phyloP scores from a whole-genome alignment of 2,888 invertebrate species.

The Drosophila birchii region DNA sequence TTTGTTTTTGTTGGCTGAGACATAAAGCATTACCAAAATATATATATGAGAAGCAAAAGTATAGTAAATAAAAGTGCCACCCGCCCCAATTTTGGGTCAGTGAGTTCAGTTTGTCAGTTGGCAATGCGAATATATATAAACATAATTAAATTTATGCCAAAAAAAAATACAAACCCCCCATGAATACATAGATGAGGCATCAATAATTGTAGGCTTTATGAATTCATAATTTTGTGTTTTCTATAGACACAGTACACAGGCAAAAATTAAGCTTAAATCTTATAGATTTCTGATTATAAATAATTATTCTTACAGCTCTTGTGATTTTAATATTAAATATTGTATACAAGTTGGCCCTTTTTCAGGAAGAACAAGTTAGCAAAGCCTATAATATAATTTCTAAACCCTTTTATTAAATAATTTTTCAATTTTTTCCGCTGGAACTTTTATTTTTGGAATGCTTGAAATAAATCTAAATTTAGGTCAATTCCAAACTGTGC shows the following conservation, averaged over 20 bases:
- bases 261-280: neutral
- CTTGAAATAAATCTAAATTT: neutral
- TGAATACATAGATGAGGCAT: constrained; percentile 12
- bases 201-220: constrained; percentile 24
- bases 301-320: neutral
- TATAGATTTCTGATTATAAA: neutral
- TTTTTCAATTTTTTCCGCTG: neutral
- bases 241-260: neutral
- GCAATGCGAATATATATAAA: constrained; percentile 11
- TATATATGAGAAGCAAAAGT: constrained; percentile 6
- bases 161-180: constrained; percentile 1
- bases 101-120: constrained; percentile 21
- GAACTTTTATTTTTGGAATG: too few relatives aligned
- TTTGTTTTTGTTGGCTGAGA: constrained; percentile 16
- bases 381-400: too few relatives aligned
- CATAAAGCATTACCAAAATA: constrained; percentile 45
- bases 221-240: constrained; percentile 25
- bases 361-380: too few relatives aligned
- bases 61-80: constrained; percentile 13
- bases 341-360: too few relatives aligned
- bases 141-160: constrained; percentile 1
- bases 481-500: neutral
- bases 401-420: neutral
- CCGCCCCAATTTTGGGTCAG: constrained; percentile 40
- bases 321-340: neutral